Conservation (phyloP, 2,113 vertebrate species). For the Microtus ochrogaster region DNA sequence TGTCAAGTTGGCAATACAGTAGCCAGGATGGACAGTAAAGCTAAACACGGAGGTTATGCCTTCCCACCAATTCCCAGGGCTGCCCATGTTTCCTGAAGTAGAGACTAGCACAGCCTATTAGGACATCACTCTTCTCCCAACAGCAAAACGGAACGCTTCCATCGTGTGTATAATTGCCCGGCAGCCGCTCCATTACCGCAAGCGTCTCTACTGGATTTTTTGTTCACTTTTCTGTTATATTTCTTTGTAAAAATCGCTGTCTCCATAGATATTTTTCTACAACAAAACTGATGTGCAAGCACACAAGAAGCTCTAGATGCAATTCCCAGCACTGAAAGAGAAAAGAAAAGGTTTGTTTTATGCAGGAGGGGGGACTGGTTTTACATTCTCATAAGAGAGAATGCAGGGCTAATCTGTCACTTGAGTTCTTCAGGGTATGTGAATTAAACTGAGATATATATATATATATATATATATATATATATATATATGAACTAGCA, state of each 20-base stretch:
- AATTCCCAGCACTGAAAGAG: background rate
- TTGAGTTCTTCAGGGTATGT: background rate
- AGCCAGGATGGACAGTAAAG: background rate
- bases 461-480: background rate
- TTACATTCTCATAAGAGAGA: background rate
- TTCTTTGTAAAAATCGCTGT: background rate
- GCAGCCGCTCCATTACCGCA: background rate
- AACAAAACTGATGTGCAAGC: background rate
- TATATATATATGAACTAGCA: background rate
- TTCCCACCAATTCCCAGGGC: constrained; percentile 33
- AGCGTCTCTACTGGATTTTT: background rate
- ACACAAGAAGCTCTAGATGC: background rate
- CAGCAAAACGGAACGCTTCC: background rate
- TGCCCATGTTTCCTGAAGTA: background rate
- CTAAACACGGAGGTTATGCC: background rate
- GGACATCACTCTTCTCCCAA: background rate
- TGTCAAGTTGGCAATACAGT: background rate
- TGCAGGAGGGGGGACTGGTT: background rate
- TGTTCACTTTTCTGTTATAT: background rate
- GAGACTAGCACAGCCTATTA: background rate
- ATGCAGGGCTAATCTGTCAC: background rate
- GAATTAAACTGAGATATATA: constrained; percentile 17
- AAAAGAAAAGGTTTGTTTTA: background rate
- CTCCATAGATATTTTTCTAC: constrained; percentile 19
- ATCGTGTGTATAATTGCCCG: background rate